These are phyloP conservation scores for Cerceris rybyensis DNA, from an alignment of 2,888 invertebrate genomes.

Conservation along the genomic window DNA sequence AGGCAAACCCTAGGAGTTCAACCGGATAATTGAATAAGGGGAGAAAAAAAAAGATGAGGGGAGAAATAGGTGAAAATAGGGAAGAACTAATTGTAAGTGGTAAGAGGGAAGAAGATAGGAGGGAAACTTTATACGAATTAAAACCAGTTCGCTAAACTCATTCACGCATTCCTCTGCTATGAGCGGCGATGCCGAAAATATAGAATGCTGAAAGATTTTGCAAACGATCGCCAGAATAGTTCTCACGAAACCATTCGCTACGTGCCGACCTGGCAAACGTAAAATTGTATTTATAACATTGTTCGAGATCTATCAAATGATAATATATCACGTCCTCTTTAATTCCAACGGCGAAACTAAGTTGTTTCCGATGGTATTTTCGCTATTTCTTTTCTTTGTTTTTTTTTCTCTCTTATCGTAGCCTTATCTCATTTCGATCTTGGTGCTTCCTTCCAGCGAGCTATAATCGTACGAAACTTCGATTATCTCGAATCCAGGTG, in stretches of 20 bases:
- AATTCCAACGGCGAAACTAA: too few relatives aligned
- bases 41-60: conserved; percentile 18
- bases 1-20: background rate
- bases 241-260: background rate
- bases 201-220: background rate
- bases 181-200: conserved; percentile 13
- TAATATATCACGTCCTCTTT: background rate
- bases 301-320: background rate
- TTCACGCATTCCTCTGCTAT: conserved; percentile 22
- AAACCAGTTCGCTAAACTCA: conserved; percentile 24
- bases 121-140: conserved; percentile 23
- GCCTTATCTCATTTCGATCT: background rate
- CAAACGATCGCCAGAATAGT: background rate
- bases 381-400: background rate
- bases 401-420: background rate
- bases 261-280: background rate
- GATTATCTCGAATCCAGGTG: conserved; percentile 23
- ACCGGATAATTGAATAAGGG: background rate
- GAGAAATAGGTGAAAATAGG: conserved; percentile 3
- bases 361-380: background rate
- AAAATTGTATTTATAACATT: too few relatives aligned
- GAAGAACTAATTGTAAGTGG: conserved; percentile 5
- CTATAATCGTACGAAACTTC: conserved; percentile 31
- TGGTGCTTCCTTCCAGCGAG: background rate
- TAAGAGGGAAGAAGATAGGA: background rate